Base-by-base conservation (phyloP, 2,797 vertebrate species). In the Alauda arvensis region DNA sequence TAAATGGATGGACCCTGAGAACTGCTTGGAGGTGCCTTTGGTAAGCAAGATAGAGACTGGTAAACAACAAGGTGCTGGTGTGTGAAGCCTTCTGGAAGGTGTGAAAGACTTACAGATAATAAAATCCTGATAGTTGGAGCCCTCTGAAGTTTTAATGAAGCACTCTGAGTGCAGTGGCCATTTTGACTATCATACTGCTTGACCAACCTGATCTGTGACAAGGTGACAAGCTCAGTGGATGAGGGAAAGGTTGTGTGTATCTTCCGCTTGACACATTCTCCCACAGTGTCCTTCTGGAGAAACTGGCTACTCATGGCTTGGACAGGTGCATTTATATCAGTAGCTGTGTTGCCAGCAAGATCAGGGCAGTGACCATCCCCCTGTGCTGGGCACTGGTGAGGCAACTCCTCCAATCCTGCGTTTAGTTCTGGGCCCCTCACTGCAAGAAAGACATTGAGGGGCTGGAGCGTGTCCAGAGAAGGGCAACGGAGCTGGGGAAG, bases 291-390 rank as follows among this genome's bases (percentile, higher is more conserved):
- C 18, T 81, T 15, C 23, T 51, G 42, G 8, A 55, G 39, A 45
- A 77, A 15, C 37, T 49, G 42, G 12, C 12, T 33, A 7, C 16
- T 49, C 6, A 1, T 10, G n/a, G 20, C 31, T 61, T 78, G 18
- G 33, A 61, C 23, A 53, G 43, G 37, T 61, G 25, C 14, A 24
- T 42, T 45, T 72, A 3, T 62, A 10, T 72, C 43, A 74, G 37
- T 9, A 48, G 5, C 7, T 23, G 9, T 40, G 18, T n/a, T 15
- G 16, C 9, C 43, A 74, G 33, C 61, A 56, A 3, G 26, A 29
- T 1, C 25, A 26, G 14, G 37, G 18, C 55, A 51, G 43, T 16
- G 49, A 78, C 0, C 0, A 0, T 51, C 25, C 16, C 19, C 12
- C 29, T 67, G 48, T 5, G 0, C 37, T 8, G 0, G 8, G 43